Evolutionary conservation across 53 echinoderm and acorn worm genomes (phyloP), one percentile per base, ranked within the genome.

Genomic region (Echinometra lucunter): DNA sequence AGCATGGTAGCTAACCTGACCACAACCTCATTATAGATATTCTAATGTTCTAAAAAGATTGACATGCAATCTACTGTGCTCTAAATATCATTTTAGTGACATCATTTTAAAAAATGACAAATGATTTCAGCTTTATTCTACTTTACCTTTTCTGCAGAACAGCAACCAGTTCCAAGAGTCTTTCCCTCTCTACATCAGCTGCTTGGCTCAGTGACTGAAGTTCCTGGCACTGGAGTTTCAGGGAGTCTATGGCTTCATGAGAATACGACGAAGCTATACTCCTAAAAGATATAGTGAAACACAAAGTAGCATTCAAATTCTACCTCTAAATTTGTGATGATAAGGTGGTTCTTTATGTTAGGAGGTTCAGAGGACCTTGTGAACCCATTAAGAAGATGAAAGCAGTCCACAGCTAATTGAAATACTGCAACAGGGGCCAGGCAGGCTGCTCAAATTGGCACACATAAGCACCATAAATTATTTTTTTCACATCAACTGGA

Each of bases 181-280:
- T 97, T 18, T 99, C 99, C 57, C 98, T 88, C 89, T 99, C 99
- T 0, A 99, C 99, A 66, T 99, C 98, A 1, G 99, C 97, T 15
- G 96, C 99, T 89, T 99, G 99, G 67, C 95, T 96, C 4, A 97
- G 91, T 34, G 99, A 97, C 83, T 96, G 98, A 88, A 96, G 96
- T 55, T 99, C 98, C 44, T 99, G 98, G 40, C 96, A 94, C 56
- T 98, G 97, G n/a, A 95, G 70, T 58, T 87, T 91, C 69, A 94
- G 75, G 1, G 95, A 96, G 55, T 97, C 98, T 21, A 95, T 37
- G 1, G 92, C 91, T n/a, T 95, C 93, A 16, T 89, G 93, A 38
- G 74, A 72, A 40, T 93, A 92, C 0, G 89, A 95, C 1, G 80
- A 93, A 3, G 95, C 80, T 67, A 96, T 0, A 94, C 95, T 97